phyloP scores from a whole-genome alignment of 1,140 invertebrate genomes.

The Temnothorax nylanderi region DNA sequence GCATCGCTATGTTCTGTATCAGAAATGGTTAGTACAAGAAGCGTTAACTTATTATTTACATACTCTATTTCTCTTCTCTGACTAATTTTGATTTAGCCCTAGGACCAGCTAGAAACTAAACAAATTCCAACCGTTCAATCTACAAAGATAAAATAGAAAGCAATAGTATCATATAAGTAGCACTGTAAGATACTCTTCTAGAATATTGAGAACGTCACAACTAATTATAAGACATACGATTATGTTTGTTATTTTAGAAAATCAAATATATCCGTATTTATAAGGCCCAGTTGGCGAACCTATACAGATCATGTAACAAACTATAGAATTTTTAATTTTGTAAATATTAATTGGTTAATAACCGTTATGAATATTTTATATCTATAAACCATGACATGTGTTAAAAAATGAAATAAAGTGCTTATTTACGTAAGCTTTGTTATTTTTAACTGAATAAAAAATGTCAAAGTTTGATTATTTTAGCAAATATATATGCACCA shows the following conservation, averaged over 20 bases:
- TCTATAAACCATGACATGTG: background rate
- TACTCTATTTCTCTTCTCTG: slow-evolving; percentile 69
- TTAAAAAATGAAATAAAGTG: background rate
- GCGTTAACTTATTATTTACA: slow-evolving; percentile 76
- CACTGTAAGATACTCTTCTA: slow-evolving; percentile 67
- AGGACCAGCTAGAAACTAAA: slow-evolving; percentile 70
- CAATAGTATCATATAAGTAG: background rate
- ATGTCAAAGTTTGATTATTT: slow-evolving; percentile 12
- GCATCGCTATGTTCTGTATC: slow-evolving; percentile 68
- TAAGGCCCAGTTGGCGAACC: background rate
- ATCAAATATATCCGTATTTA: slow-evolving; percentile 13
- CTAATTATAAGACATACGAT: background rate
- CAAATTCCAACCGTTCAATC: slow-evolving; percentile 32
- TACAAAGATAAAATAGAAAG: background rate
- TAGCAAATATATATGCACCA: background rate
- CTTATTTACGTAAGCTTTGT: slow-evolving; percentile 16
- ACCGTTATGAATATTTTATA: background rate
- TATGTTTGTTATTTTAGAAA: background rate
- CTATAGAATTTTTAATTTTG: background rate
- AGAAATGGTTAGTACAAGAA: slow-evolving; percentile 66
- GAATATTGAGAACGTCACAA: slow-evolving; percentile 6
- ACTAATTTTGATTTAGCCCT: slow-evolving; percentile 79
- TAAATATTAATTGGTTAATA: slow-evolving; percentile 11
- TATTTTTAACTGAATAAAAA: slow-evolving; percentile 18
- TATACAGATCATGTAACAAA: background rate